These are phyloP conservation scores for Benthosema pterotum DNA, from an alignment of 2,797 vertebrate species.

Conservation along the genomic window DNA sequence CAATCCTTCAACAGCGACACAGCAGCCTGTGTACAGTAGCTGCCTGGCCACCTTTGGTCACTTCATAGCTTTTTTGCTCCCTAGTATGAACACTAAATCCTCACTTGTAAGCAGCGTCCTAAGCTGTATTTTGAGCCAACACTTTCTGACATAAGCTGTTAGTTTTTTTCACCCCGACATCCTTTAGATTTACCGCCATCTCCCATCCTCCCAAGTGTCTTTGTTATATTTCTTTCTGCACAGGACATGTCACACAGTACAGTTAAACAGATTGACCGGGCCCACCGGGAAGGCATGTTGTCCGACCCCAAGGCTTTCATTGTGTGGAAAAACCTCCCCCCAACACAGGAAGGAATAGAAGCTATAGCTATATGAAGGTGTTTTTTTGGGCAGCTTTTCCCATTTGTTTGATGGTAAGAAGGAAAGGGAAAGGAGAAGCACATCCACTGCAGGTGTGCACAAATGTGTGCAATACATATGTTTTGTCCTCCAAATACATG, in stretches of 20 bases:
- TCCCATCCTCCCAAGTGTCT: not conserved
- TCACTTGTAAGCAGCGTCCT: too few relatives aligned
- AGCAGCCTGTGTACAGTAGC: too few relatives aligned
- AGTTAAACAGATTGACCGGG: constrained; percentile 18
- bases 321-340: constrained; percentile 38
- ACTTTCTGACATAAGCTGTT: too few relatives aligned
- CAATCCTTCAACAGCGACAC: too few relatives aligned
- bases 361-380: constrained; percentile 22
- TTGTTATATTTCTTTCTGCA: not conserved
- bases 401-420: constrained; percentile 24
- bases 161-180: not conserved
- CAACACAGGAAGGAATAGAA: constrained; percentile 50
- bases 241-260: not conserved
- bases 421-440: constrained; percentile 16
- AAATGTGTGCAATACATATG: constrained; percentile 14
- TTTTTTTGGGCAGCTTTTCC: constrained; percentile 17
- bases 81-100: too few relatives aligned
- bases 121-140: too few relatives aligned
- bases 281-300: constrained; percentile 8
- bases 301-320: constrained; percentile 18
- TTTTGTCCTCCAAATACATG: not conserved
- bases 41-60: too few relatives aligned
- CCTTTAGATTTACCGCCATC: not conserved
- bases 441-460: constrained; percentile 40
- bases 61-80: too few relatives aligned